A percentile compares a stretch with the other conserved stretches of the same genome.
phyloP scores from a whole-genome alignment of 2,888 invertebrate species.

The Lochmaea crataegi region DNA sequence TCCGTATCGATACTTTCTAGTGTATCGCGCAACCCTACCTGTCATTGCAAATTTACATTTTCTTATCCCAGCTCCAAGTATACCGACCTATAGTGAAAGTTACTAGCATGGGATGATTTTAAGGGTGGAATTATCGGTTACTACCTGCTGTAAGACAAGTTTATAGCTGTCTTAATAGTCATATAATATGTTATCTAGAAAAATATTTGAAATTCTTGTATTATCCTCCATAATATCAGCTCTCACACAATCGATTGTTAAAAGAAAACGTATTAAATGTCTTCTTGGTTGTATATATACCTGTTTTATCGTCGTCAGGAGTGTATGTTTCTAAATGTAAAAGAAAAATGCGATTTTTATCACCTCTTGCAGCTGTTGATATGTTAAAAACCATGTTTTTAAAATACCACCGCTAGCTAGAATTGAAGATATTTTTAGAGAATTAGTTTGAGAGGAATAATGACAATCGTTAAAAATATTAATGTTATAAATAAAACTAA shows the following conservation, averaged over 20 bases:
- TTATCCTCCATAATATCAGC: background rate
- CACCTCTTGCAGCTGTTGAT: background rate
- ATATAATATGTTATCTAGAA: background rate
- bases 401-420: background rate
- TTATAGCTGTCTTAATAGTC: background rate
- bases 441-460: background rate
- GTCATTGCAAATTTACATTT: no score
- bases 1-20: no score
- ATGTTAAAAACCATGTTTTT: background rate
- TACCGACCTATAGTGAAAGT: no score
- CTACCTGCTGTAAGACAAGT: background rate
- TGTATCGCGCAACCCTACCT: no score
- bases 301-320: background rate
- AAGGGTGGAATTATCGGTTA: background rate
- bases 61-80: no score
- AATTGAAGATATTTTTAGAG: background rate
- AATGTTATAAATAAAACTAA: background rate
- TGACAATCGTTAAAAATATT: no score
- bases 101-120: background rate
- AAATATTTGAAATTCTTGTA: background rate
- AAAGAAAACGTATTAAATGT: background rate
- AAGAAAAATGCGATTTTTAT: constrained; percentile 6
- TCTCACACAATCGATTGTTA: background rate
- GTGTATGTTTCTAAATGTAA: background rate
- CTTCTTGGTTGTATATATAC: background rate